These are phyloP conservation scores for Sipha flava DNA, from an alignment of 1,140 invertebrate genomes.

Conservation along the genomic window DNA sequence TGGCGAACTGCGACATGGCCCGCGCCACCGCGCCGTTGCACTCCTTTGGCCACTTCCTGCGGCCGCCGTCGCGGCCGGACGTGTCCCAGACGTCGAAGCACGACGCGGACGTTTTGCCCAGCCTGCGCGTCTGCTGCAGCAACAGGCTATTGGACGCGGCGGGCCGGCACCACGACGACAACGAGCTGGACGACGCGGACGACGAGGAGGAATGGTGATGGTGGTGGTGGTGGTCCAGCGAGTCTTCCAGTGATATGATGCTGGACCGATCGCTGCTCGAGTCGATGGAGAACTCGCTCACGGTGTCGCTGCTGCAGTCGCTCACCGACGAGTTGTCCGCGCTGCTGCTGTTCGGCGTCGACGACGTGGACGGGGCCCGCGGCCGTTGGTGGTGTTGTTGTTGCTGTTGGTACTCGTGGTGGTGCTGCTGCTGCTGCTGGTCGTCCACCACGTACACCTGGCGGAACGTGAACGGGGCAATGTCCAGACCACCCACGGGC, in stretches of 20 bases:
- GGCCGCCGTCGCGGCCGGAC: constrained; percentile 41
- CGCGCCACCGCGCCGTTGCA: constrained; percentile 48
- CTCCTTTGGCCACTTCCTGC: constrained; percentile 45
- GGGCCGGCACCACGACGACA: constrained; percentile 35
- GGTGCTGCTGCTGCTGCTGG: not conserved
- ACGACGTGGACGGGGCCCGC: constrained; percentile 33
- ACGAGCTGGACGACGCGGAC: constrained; percentile 11
- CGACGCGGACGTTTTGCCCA: constrained; percentile 35
- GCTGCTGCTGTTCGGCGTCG: constrained; percentile 36
- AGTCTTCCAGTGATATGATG: constrained; percentile 50
- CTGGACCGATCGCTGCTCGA: constrained; percentile 51
- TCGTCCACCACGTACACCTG: constrained; percentile 48
- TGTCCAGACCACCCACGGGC: constrained; percentile 43
- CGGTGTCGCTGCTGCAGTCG: constrained; percentile 49
- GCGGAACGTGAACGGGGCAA: constrained; percentile 46
- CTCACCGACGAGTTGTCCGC: constrained; percentile 44
- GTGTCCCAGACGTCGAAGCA: constrained; percentile 40
- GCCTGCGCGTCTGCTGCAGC: not conserved
- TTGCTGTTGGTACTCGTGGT: not conserved
- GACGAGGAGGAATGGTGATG: constrained; percentile 33
- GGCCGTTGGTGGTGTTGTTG: not conserved
- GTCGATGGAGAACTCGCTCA: constrained; percentile 52
- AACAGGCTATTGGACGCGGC: not conserved
- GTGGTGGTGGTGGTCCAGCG: constrained; percentile 42
- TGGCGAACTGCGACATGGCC: constrained; percentile 47